Evolutionary conservation across 2,113 vertebrate genomes (phyloP).

Genomic region (Zeus faber): DNA sequence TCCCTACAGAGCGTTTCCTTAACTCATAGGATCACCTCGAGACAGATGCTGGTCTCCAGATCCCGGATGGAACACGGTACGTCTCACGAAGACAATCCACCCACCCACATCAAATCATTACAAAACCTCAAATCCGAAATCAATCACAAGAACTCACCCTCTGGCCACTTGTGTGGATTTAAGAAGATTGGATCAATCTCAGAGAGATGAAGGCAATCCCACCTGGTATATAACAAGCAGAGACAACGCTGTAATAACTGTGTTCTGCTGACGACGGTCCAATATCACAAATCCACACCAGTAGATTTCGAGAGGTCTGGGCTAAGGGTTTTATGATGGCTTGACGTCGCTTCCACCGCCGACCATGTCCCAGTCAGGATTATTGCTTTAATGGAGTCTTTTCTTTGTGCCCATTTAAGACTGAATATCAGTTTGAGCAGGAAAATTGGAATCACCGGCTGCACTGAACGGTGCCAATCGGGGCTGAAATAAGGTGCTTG

Average conservation of each 20-base stretch:
- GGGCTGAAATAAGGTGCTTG: constrained; percentile 26
- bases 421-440: constrained; percentile 17
- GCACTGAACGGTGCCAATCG: constrained; percentile 19
- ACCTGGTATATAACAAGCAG: constrained; percentile 15
- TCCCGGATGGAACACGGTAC: constrained; percentile 31
- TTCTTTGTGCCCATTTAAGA: constrained; percentile 10
- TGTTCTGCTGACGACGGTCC: constrained; percentile 41
- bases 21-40: constrained; percentile 17
- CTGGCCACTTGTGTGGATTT: constrained; percentile 36
- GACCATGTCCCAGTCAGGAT: background rate
- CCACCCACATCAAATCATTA: too few species aligned
- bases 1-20: constrained; percentile 29
- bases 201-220: constrained; percentile 39
- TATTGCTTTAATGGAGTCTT: background rate
- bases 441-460: constrained; percentile 8
- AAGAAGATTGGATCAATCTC: constrained; percentile 35
- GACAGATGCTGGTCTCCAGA: constrained; percentile 25
- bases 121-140: constrained; percentile 45
- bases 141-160: constrained; percentile 36
- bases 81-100: constrained; percentile 13
- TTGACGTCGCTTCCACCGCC: background rate
- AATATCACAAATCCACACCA: constrained; percentile 39
- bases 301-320: constrained; percentile 37
- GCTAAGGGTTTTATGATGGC: constrained; percentile 10
- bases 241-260: constrained; percentile 26